Percentiles rank a stretch among this genome's conserved stretches.
Conservation (phyloP, 1,140 invertebrate species). For the Littorina saxatilis region DNA sequence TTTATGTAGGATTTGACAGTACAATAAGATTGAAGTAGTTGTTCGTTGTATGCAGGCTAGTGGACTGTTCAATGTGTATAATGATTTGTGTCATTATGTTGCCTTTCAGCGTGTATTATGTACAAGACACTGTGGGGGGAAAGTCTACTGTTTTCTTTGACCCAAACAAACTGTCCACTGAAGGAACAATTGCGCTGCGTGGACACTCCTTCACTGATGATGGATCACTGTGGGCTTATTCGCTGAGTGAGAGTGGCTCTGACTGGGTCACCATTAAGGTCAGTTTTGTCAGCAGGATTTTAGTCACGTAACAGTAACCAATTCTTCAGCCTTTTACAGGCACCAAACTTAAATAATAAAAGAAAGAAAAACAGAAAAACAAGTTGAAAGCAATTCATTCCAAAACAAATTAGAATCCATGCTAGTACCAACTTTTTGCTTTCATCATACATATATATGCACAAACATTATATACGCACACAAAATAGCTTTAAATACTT, state of each 20-base stretch:
- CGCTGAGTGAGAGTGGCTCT: slow-evolving; percentile 92
- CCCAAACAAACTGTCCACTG: slow-evolving; percentile 93
- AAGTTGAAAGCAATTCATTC: background rate
- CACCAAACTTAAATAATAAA: background rate
- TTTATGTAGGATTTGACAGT: too few species aligned
- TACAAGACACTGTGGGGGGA: slow-evolving; percentile 87
- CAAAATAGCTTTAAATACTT: too few species aligned
- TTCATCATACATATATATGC: background rate
- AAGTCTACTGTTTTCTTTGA: slow-evolving; percentile 95
- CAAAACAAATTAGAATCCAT: too few species aligned
- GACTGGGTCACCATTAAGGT: slow-evolving; percentile 94
- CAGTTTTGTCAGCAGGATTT: slow-evolving; percentile 26
- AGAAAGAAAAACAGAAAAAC: background rate
- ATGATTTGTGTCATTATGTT: too few species aligned
- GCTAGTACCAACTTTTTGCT: too few species aligned
- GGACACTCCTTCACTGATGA: slow-evolving; percentile 91
- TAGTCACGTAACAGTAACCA: too few species aligned
- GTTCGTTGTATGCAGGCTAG: too few species aligned
- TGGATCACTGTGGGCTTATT: slow-evolving; percentile 93
- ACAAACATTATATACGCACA: background rate
- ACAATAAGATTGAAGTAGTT: too few species aligned
- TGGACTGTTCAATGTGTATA: too few species aligned
- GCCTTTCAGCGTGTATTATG: slow-evolving; percentile 90
- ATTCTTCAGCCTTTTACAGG: background rate
- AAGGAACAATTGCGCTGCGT: slow-evolving; percentile 93